Evolutionary conservation across 2,888 invertebrate species (phyloP), one percentile per base, ranked within the genome.

Genomic region (Seladonia tumulorum): DNA sequence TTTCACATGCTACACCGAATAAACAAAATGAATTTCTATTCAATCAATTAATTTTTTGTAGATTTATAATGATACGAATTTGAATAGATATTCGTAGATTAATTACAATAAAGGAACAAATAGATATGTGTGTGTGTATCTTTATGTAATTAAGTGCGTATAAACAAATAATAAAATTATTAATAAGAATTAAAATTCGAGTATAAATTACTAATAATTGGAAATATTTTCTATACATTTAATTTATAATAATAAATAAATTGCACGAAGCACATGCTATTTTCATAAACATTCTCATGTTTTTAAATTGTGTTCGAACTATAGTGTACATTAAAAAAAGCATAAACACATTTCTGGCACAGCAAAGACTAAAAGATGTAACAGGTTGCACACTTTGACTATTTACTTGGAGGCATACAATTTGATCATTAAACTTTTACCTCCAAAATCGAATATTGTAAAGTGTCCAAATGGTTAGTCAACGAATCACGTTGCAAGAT

Each of bases 381-480:
- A 78, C 47, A 73, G 29, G 29, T 35, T 63, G 42, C 16, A 47
- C 22, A 72, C 22, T 22, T 35, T 39, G 42, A 72, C 4, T 22
- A 53, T 29, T 66, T 22, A 42, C 49, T 60, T 0, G 57, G 16
- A 57, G 25, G 39, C 29, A 2, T 22, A 5, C n/a, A n/a, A 42
- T n/a, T 57, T 18, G 14, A 14, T 39, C 53, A 66, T 42, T 49
- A 76, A 82, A 53, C 8, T 39, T 72, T 63, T 66, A 66, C 60
- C 53, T 39, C 18, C 8, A 42, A 47, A 45, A 47, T 22, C 29
- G 39, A 8, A 53, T 45, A n/a, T 35, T n/a, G 25, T 8, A 42
- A n/a, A 75, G 57, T 75, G 53, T 45, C 10, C 16, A 14, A 49
- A 49, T 42, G 12, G 22, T 73, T 35, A 10, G 16, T n/a, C 18